Base-by-base conservation (phyloP, 2,888 invertebrate genomes). In the Pseudoips prasinana region DNA sequence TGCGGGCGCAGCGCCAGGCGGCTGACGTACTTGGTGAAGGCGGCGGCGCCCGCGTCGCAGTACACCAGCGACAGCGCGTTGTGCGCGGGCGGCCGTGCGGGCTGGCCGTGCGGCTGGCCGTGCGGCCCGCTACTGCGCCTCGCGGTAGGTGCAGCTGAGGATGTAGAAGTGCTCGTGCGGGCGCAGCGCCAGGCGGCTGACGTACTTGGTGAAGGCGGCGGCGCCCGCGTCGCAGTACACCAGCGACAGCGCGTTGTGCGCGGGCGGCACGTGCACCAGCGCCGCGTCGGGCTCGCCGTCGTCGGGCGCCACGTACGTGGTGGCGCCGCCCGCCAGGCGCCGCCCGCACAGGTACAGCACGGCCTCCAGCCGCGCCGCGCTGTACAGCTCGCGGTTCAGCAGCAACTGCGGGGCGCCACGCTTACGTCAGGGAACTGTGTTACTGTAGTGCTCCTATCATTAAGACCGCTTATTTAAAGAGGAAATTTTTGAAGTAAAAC, bases 221-320 rank as follows among this genome's bases (percentile, higher is more conserved):
- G 84, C 81, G 58, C 86, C 87, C 54, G 83, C 64, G 88, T 90
- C 69, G 90, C 90, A 73, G 77, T 85, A 88, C 30, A 94, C 92
- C 20, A 95, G 87, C 73, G 91, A 92, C 7, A 94, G 80, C 26
- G 92, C 90, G 84, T 95, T 94, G 67, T 92, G 89, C 28, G 81
- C 84, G 0, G 92, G 91, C 29, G 92, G 91, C 39, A 94, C 81
- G 1, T 91, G 89, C 18, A 94, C 83, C 25, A 92, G 74, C 27
- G 91, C 75, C 63, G 33, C 84, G 39, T 25, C 56, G 29, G 20
- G 46, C 22, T 44, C 81, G 44, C 25, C 46, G 14, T 86, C 88
- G 38, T 82, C 87, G 7, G 83, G 80, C 33, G 82, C 78, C 54
- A 83, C 66, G 72, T 70, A 86, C 7, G 63, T 43, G 29, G 78